phyloP scores from a whole-genome alignment of 2,888 invertebrate genomes.

The Acrobasis consociella region DNA sequence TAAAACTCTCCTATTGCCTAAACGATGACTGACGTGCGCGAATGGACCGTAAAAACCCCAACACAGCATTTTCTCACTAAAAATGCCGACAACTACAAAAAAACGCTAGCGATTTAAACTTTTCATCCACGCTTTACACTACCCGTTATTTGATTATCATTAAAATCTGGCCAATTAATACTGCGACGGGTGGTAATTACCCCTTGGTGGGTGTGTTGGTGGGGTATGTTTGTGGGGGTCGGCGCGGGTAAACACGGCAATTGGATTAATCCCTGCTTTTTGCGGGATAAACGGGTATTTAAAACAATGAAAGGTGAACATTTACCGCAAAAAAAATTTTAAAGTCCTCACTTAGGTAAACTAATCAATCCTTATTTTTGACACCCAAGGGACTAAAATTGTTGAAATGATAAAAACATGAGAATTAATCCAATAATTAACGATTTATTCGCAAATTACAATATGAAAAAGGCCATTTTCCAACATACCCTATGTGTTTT shows the following conservation, averaged over 20 bases:
- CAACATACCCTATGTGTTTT: no score
- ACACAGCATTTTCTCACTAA: not conserved
- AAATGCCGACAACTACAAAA: not conserved
- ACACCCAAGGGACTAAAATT: no score
- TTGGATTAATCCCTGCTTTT: conserved; percentile 48
- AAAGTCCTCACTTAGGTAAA: no score
- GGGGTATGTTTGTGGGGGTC: conserved; percentile 34
- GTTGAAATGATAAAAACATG: no score
- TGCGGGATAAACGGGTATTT: conserved; percentile 29
- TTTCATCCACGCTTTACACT: conserved; percentile 28
- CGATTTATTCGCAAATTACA: no score
- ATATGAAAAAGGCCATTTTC: no score
- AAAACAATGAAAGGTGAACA: conserved; percentile 23
- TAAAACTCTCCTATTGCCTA: not conserved
- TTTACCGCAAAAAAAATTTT: not conserved
- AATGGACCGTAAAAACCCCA: not conserved
- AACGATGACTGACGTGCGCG: not conserved
- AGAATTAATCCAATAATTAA: no score
- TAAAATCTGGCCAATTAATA: conserved; percentile 69
- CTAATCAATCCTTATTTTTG: no score
- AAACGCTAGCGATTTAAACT: conserved; percentile 9
- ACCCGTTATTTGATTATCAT: conserved; percentile 62
- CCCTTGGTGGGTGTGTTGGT: conserved; percentile 25
- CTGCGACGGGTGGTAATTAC: conserved; percentile 52
- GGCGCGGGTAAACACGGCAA: conserved; percentile 45